Base-by-base conservation (phyloP, 2,888 invertebrate species). In the Lingula anatina region DNA sequence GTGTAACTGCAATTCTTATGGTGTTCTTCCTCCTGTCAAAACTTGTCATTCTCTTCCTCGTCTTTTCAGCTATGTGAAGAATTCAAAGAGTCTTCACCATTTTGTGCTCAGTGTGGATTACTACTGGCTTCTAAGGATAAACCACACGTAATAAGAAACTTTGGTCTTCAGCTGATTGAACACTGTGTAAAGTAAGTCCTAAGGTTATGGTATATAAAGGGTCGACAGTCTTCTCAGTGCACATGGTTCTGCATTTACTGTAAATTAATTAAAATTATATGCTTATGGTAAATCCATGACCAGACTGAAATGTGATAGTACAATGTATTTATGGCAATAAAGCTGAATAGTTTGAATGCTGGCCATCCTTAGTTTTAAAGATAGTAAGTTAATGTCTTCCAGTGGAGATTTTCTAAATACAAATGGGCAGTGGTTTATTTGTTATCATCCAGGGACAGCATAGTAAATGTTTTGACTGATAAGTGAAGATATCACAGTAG, bases 111-210 rank as follows among this genome's bases (percentile, higher is more conserved):
- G 71, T 90, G 88, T 59, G 93, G 93, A 0, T 78, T 92, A 1
- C 84, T 85, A 59, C 75, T 94, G 59, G 88, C 90, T 39, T 86
- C 86, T 59, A 85, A 85, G 39, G 82, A 81, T 25, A 85, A 86
- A 68, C 86, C 87, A 7, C 83, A 87, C 35, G 84, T 89, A 49
- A 87, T 90, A 0, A 85, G 90, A 49, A 93, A 93, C 73, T 92
- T 93, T 79, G 95, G 94, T 0, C 80, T 95, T 0, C 93, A 94
- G 66, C 79, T 95, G 0, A 87, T 96, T 83, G 94, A 95, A 73
- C 88, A 94, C 69, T 89, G 89, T 46, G 88, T 94, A 26, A 94
- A 91, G 79, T 93, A 56, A 64, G 70, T 57, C 24, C 23, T 24
- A 31, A 20, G 7, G 43, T 18, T 21, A 21, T 40, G n/a, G 18